Evolutionary conservation across 2,888 invertebrate species (phyloP), one percentile per base, ranked within the genome.

Genomic region (Brachycybe producta): DNA sequence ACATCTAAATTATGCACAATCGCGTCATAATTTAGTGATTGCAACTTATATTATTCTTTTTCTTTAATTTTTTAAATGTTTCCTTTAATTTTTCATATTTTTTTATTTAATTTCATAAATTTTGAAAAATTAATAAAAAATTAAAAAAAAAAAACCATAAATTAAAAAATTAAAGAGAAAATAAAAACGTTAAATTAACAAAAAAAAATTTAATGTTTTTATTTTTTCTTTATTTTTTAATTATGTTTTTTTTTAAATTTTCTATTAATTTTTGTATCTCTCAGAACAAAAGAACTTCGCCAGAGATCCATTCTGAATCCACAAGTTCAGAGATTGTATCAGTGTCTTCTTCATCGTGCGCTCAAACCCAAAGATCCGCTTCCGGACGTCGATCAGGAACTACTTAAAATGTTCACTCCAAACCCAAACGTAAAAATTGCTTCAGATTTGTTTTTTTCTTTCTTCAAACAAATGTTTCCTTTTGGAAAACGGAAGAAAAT

Each of bases 291-390:
- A 45, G 51, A 44, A 15, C 55, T 62, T n/a, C 56, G 57, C 24
- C 65, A 72, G 38, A 73, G 67, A 46, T 70, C 67, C 61, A 73
- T 72, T 51, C 70, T 69, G 5, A 77, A 71, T 64, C 78, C 69
- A 54, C 70, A 68, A 56, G 69, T 67, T 52, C 73, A 68, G 57
- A 74, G 71, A 67, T 65, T 74, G 57, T 65, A 73, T 30, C 73
- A 77, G 64, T 75, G 75, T 55, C 68, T 79, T 55, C 73, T 76
- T 41, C 70, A 70, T 55, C 64, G 76, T 54, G 77, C 75, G n/a
- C 60, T 76, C 58, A 70, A 78, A 61, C 76, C 76, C n/a, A 70
- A 67, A 2, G 71, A 74, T 56, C 72, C 74, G 1, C 59, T 78
- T 4, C 76, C 77, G 73, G 61, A 73, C 70, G 59, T 67, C 28